Evolutionary conservation across 2,888 invertebrate genomes (phyloP).

Genomic region (Hypsopygia costalis): DNA sequence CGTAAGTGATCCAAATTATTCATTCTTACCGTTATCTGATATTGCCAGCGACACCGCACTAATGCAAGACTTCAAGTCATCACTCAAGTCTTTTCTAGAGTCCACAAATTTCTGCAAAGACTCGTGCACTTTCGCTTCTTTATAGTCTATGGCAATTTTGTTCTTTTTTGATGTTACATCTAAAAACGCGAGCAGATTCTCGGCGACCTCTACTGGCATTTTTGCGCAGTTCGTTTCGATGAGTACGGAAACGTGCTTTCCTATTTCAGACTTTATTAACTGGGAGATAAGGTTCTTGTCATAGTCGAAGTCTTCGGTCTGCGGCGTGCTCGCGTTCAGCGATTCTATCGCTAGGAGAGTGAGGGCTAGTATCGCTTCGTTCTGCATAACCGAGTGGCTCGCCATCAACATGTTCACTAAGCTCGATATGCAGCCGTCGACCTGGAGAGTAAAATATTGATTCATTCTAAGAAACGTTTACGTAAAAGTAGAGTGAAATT

Average conservation of each 20-base stretch:
- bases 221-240: conserved; percentile 69
- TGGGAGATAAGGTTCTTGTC: conserved; percentile 49
- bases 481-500: too few relatives aligned
- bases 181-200: conserved; percentile 72
- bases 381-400: conserved; percentile 93
- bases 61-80: conserved; percentile 44
- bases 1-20: too few relatives aligned
- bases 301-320: conserved; percentile 33
- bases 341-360: conserved; percentile 78
- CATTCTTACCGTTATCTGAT: conserved; percentile 30
- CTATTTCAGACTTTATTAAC: conserved; percentile 74
- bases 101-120: conserved; percentile 52
- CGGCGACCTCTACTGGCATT: conserved; percentile 70
- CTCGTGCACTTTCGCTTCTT: conserved; percentile 51
- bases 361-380: conserved; percentile 88
- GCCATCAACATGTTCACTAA: conserved; percentile 91
- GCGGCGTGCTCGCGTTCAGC: conserved; percentile 33
- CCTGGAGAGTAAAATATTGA: conserved; percentile 47
- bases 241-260: conserved; percentile 68
- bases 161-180: conserved; percentile 63
- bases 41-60: conserved; percentile 37
- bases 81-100: conserved; percentile 49
- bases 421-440: conserved; percentile 86
- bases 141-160: conserved; percentile 50
- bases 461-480: too few relatives aligned